phyloP scores from a whole-genome alignment of 2,888 invertebrate genomes.

The Eupithecia pulchellata region DNA sequence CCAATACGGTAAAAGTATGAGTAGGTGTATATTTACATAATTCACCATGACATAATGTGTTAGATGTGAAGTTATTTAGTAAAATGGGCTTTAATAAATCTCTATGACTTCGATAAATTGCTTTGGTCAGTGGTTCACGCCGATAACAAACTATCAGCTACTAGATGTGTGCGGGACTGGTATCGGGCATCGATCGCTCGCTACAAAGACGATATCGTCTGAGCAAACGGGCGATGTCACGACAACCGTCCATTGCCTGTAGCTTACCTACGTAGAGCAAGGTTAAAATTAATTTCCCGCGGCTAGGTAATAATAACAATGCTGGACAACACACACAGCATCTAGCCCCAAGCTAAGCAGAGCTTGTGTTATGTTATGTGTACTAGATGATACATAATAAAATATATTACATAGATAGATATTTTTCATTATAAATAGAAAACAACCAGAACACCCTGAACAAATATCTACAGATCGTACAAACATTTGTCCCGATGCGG shows the following conservation, averaged over 20 bases:
- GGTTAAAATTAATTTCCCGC: not conserved
- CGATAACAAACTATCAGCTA: conserved; percentile 71
- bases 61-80: conserved; percentile 67
- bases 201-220: conserved; percentile 63
- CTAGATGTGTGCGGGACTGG: conserved; percentile 66
- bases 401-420: no score
- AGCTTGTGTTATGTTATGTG: no score
- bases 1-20: not conserved
- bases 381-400: no score
- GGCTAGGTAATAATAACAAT: not conserved
- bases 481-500: no score
- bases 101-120: conserved; percentile 75
- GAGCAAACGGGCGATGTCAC: not conserved
- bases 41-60: conserved; percentile 62
- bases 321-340: no score
- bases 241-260: not conserved
- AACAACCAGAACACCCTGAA: no score
- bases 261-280: not conserved
- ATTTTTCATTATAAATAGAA: no score
- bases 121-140: conserved; percentile 67
- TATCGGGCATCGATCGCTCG: conserved; percentile 67
- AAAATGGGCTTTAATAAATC: conserved; percentile 71
- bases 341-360: no score
- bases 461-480: no score
- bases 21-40: not conserved